Evolutionary conservation across 2,797 vertebrate genomes (phyloP).

Genomic region (Eulemur mongoz): DNA sequence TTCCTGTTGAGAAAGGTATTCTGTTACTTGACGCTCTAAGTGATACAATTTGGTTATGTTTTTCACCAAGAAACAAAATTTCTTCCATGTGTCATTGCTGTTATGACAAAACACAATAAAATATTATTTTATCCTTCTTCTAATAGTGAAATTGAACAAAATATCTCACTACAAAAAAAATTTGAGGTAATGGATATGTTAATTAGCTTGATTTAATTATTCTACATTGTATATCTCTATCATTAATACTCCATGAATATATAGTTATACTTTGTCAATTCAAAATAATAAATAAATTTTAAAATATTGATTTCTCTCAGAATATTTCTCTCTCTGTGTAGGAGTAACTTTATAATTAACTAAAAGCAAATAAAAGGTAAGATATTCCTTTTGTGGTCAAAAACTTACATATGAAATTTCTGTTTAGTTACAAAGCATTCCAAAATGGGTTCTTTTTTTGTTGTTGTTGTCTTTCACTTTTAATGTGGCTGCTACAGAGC

Average conservation of each 20-base stretch:
- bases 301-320: neutral
- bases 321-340: neutral
- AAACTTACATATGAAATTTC: neutral
- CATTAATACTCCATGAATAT: neutral
- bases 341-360: neutral
- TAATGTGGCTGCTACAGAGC: neutral
- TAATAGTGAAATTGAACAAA: neutral
- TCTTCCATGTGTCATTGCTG: neutral
- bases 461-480: neutral
- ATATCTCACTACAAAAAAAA: neutral
- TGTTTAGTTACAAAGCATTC: neutral
- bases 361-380: neutral
- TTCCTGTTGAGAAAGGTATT: neutral
- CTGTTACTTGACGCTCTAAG: neutral
- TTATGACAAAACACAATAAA: neutral
- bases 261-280: neutral
- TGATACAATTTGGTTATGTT: neutral
- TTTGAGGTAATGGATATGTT: neutral
- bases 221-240: fast-evolving
- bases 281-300: neutral
- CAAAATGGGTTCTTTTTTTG: neutral
- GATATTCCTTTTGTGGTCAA: neutral
- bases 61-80: neutral
- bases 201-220: neutral
- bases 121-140: neutral